Conservation (phyloP, 2,888 invertebrate species). For the Acholoe squamosa region DNA sequence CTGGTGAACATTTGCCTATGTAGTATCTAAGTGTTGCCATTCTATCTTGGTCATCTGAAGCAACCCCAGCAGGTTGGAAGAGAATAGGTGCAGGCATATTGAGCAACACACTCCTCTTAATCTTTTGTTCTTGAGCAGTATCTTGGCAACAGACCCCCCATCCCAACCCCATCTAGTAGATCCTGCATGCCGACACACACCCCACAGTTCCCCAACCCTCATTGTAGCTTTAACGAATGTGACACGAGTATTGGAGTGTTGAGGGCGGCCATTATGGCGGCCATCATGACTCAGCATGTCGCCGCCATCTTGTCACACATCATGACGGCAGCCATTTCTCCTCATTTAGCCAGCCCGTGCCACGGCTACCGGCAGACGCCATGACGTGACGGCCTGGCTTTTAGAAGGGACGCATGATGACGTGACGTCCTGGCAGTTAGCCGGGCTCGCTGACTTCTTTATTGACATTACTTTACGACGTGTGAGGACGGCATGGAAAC, state of each 20-base stretch:
- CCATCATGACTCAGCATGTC: neutral
- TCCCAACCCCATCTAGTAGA: no score
- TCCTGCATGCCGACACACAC: no score
- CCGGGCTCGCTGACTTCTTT: neutral
- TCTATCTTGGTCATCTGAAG: no score
- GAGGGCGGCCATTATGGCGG: neutral
- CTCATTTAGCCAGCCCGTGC: neutral
- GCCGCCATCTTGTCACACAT: neutral
- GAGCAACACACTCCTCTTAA: no score
- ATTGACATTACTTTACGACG: slow-evolving; percentile 1
- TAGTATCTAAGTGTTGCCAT: no score
- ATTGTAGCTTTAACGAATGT: neutral
- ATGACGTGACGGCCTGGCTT: neutral
- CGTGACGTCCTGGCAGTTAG: neutral
- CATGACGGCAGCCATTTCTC: slow-evolving; percentile 1
- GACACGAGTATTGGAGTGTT: neutral
- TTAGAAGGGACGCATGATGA: neutral
- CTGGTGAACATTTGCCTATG: no score
- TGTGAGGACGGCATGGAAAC: neutral
- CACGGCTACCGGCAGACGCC: neutral
- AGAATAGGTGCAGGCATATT: no score
- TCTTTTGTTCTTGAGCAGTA: no score
- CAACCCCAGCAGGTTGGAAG: no score
- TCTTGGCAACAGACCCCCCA: no score
- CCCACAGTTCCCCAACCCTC: neutral